Evolutionary conservation across 35 echinoderm and acorn worm genomes (phyloP).

Genomic region (Patiria miniata): DNA sequence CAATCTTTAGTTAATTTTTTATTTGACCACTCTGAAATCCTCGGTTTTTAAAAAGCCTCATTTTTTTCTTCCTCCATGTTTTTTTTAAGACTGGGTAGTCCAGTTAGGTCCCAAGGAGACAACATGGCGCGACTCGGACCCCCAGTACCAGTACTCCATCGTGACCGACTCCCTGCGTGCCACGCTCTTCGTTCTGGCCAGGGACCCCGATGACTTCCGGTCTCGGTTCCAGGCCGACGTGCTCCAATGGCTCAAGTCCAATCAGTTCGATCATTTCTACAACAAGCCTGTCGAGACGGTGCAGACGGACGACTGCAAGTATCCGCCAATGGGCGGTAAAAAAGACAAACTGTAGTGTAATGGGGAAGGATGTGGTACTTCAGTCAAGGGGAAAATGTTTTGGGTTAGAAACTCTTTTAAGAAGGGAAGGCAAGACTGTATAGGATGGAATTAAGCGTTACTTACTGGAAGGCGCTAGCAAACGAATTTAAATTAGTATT

Average conservation of each 20-base stretch:
- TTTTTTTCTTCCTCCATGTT: not conserved
- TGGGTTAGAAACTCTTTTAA: too few species aligned
- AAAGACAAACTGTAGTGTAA: too few species aligned
- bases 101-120: slow-evolving; percentile 34
- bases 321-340: not conserved
- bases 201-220: slow-evolving; percentile 54
- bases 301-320: slow-evolving; percentile 31
- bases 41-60: too few species aligned
- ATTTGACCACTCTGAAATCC: too few species aligned
- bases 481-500: too few species aligned
- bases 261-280: slow-evolving; percentile 40
- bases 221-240: slow-evolving; percentile 45
- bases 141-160: slow-evolving; percentile 59
- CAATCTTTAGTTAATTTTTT: too few species aligned
- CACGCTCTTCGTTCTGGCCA: slow-evolving; percentile 52
- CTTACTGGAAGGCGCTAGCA: too few species aligned
- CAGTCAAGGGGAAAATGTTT: not conserved
- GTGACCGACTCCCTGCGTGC: slow-evolving; percentile 25
- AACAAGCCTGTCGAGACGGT: slow-evolving; percentile 27
- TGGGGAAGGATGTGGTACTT: not conserved
- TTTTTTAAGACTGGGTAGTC: slow-evolving; percentile 49
- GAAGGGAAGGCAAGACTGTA: too few species aligned
- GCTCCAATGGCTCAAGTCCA: slow-evolving; percentile 40
- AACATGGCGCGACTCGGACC: not conserved
- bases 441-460: too few species aligned